phyloP scores from a whole-genome alignment of 2,113 vertebrate genomes.

The Felis chaus region DNA sequence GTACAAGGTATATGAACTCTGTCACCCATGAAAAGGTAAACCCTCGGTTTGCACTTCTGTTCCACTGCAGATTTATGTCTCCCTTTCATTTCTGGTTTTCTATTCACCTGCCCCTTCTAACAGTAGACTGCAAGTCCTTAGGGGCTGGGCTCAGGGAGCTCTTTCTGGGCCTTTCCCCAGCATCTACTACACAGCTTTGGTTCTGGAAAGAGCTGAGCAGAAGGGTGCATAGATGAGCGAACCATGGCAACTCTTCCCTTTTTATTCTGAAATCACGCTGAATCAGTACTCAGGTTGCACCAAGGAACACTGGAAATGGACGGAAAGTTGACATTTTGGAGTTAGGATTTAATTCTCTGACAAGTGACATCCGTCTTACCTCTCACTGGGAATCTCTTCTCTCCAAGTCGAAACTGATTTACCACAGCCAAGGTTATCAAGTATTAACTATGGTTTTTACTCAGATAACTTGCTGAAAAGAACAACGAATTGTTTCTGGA shows the following conservation, averaged over 20 bases:
- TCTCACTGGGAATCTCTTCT: neutral
- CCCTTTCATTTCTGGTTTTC: neutral
- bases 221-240: neutral
- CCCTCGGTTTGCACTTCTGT: neutral
- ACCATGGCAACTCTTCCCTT: neutral
- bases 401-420: neutral
- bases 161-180: neutral
- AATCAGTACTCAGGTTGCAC: neutral
- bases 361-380: neutral
- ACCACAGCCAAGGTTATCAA: neutral
- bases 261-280: neutral
- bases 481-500: neutral
- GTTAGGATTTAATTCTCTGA: neutral
- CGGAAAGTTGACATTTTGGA: neutral
- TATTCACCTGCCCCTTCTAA: too few species aligned
- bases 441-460: neutral
- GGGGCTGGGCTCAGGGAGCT: neutral
- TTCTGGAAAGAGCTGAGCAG: neutral
- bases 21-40: neutral
- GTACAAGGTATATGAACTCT: neutral
- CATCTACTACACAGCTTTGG: neutral
- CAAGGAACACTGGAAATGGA: neutral
- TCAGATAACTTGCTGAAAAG: neutral
- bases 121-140: neutral
- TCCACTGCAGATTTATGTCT: neutral